phyloP scores from a whole-genome alignment of 2,113 vertebrate genomes.

The Gasterosteus nipponicus region DNA sequence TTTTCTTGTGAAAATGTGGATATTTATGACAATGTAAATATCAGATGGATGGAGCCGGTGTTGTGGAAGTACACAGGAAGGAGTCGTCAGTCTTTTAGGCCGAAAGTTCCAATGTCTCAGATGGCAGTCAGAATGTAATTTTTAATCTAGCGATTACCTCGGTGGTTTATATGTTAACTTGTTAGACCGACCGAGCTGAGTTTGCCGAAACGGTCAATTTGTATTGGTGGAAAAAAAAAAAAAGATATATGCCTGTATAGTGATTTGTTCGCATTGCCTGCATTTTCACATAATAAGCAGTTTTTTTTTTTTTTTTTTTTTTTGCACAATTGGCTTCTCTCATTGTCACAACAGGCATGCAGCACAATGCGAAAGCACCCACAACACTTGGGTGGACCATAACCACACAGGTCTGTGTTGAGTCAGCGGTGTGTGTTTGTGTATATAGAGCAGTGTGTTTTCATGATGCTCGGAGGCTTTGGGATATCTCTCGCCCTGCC shows the following conservation, averaged over 20 bases:
- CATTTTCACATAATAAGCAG: constrained; percentile 60
- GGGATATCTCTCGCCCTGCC: constrained; percentile 39
- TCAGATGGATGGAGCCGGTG: constrained; percentile 49
- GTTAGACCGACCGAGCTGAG: constrained; percentile 43
- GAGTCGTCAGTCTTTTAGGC: background rate
- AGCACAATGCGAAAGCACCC: constrained; percentile 48
- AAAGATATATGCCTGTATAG: background rate
- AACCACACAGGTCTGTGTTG: constrained; percentile 32
- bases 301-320: constrained; percentile 47
- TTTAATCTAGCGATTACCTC: constrained; percentile 43
- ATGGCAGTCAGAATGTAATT: constrained; percentile 72
- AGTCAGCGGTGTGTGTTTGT: constrained; percentile 38
- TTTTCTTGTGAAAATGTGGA: constrained; percentile 80
- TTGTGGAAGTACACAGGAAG: constrained; percentile 30
- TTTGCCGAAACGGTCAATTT: constrained; percentile 38
- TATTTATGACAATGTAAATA: constrained; percentile 82
- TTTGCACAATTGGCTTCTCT: constrained; percentile 49
- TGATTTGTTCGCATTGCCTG: constrained; percentile 13
- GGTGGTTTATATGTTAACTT: constrained; percentile 33
- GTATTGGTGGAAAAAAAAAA: background rate
- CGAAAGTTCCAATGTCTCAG: constrained; percentile 35
- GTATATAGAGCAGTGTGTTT: constrained; percentile 15
- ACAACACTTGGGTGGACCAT: constrained; percentile 39
- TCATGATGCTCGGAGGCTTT: constrained; percentile 33
- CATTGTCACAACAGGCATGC: constrained; percentile 23